Base-by-base conservation (phyloP, 1,140 invertebrate genomes). In the Drosophila kepulauana region DNA sequence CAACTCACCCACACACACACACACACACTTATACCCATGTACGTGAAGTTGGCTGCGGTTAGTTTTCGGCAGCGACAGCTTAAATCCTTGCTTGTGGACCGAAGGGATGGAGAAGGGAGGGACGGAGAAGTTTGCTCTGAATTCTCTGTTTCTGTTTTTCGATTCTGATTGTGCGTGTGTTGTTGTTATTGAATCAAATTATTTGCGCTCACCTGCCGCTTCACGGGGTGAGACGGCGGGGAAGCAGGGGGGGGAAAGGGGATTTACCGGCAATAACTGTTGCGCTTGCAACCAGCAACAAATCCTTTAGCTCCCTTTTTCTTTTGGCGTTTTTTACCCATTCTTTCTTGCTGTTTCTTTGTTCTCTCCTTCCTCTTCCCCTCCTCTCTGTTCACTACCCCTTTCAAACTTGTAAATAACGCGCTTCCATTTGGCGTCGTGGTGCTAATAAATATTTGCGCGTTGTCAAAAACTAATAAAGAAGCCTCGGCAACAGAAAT, bases 381-480 rank as follows among this genome's bases (percentile, higher is more conserved):
- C 5, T 33, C 33, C 33, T 5, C 33, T 7, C 33, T 33, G 7
- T 7, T 38, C 8, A 8, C 6, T 0, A 3, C 35, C 35, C 35
- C 35, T 8, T 3, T 11, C 8, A 8, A 8, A 7, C 10, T 8
- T 38, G 35, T 41, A 38, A 52, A 79, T 43, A 68, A 63, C 30
- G 66, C 28, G 48, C 48, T 57, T 38, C 62, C 66, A 79, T 48
- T 80, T 85, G 75, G 20, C 82, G 61, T 48, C 56, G 33, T 64
- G 62, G 82, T 87, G 82, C 69, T 86, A 86, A 86, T 88, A 74
- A 82, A 88, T 70, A 48, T 66, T 65, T 58, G 52, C 65, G 61
- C 48, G 66, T 61, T 54, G 76, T 62, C 69, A 78, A 66, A 61
- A 77, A 82, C 61, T 69, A 74, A 56, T 79, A 51, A 76, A 58